Percentiles rank a stretch among this genome's conserved stretches.
These are phyloP conservation scores for Amitus sp. DNA, from an alignment of 2,888 invertebrate genomes.

Conservation along the genomic window DNA sequence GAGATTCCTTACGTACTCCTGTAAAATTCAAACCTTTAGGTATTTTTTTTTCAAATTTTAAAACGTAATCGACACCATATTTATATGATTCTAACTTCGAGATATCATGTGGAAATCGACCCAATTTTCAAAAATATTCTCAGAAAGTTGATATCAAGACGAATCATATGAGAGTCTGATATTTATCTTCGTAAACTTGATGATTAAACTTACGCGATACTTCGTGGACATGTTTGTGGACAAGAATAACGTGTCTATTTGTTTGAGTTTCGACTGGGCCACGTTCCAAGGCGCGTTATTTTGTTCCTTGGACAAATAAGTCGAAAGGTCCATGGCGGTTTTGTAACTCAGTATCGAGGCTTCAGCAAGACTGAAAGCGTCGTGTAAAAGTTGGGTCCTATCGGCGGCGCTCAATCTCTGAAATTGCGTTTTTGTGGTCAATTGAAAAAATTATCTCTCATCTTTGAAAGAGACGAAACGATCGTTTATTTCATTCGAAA, in stretches of 20 bases:
- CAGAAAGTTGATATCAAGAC: too few relatives aligned
- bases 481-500: too few relatives aligned
- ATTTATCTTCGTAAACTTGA: too few relatives aligned
- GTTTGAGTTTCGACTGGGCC: conserved; percentile 68
- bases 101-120: too few relatives aligned
- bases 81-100: too few relatives aligned
- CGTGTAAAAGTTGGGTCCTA: conserved; percentile 82
- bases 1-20: conserved; percentile 73
- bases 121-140: too few relatives aligned
- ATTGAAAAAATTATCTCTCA: too few relatives aligned
- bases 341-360: conserved; percentile 75
- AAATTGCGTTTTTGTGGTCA: conserved; percentile 30
- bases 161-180: too few relatives aligned
- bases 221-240: conserved; percentile 69
- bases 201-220: conserved; percentile 67
- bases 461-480: too few relatives aligned
- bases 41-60: too few relatives aligned
- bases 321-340: conserved; percentile 76
- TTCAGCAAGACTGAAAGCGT: conserved; percentile 83
- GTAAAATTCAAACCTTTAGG: conserved; percentile 51
- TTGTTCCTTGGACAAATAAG: conserved; percentile 74
- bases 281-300: conserved; percentile 82
- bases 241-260: conserved; percentile 69
- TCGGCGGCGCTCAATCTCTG: conserved; percentile 74
- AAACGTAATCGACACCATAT: too few relatives aligned